A percentile compares a stretch with the other conserved stretches of the same genome.
These are phyloP conservation scores for Grantiella picta DNA, from an alignment of 2,113 vertebrate genomes.

Conservation along the genomic window DNA sequence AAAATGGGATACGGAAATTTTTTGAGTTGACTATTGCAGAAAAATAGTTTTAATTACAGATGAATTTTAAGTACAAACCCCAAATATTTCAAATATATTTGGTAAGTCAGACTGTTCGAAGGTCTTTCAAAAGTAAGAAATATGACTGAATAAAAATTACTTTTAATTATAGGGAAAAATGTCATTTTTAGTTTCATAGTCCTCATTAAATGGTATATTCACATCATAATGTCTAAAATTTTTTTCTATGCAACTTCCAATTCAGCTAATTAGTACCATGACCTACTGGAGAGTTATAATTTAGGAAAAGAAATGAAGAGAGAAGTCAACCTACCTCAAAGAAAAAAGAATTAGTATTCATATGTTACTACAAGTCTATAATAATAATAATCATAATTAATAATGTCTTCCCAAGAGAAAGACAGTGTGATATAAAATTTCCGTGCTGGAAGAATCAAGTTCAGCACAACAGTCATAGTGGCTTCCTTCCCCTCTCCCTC, in stretches of 20 bases:
- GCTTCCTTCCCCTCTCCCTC: not conserved
- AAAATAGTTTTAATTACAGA: not conserved
- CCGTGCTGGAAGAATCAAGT: not conserved
- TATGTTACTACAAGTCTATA: constrained; percentile 21
- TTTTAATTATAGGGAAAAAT: constrained; percentile 43
- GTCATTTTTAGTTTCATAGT: constrained; percentile 29
- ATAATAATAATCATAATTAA: constrained; percentile 49
- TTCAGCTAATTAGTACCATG: constrained; percentile 28
- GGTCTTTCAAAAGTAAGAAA: constrained; percentile 27
- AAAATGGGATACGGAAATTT: not conserved
- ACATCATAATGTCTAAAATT: constrained; percentile 19
- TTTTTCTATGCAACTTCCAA: not conserved
- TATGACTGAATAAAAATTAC: constrained; percentile 11
- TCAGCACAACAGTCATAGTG: not conserved
- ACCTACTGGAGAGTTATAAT: constrained; percentile 24
- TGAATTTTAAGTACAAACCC: not conserved
- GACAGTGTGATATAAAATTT: not conserved
- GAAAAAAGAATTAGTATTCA: not conserved
- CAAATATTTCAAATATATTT: constrained; percentile 19
- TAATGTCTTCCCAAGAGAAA: not conserved
- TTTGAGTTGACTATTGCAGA: not conserved
- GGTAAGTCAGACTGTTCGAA: not conserved
- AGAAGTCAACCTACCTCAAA: constrained; percentile 40
- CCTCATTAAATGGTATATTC: constrained; percentile 45
- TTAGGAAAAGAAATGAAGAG: constrained; percentile 9